These are phyloP conservation scores for Heliocidaris tuberculata DNA, from an alignment of 35 echinoderm and acorn worm species.

Conservation along the genomic window DNA sequence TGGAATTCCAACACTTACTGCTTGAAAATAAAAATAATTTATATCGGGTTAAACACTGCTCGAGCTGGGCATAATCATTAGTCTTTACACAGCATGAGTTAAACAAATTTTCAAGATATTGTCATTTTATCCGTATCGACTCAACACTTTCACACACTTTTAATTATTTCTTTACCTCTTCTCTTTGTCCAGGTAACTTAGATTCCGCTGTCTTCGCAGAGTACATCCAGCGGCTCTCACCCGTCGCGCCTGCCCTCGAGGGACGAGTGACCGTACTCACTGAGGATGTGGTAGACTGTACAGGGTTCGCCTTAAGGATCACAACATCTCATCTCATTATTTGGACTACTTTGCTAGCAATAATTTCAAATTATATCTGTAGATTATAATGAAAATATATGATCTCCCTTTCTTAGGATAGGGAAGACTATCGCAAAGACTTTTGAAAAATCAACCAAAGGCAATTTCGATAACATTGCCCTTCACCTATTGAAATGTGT, in stretches of 20 bases:
- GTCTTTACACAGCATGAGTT: too few relatives aligned
- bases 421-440: too few relatives aligned
- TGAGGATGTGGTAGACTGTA: background rate
- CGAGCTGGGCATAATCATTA: too few relatives aligned
- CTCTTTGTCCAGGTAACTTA: constrained; percentile 34
- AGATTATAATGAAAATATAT: background rate
- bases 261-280: constrained; percentile 9
- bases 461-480: too few relatives aligned
- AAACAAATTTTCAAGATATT: too few relatives aligned
- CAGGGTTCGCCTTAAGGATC: background rate
- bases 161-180: background rate
- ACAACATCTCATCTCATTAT: background rate
- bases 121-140: too few relatives aligned
- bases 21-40: too few relatives aligned
- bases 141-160: background rate
- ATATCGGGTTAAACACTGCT: too few relatives aligned
- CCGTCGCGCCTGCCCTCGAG: constrained; percentile 42
- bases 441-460: too few relatives aligned
- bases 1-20: too few relatives aligned
- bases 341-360: background rate
- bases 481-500: too few relatives aligned
- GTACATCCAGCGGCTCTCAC: constrained; percentile 44
- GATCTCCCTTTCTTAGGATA: background rate
- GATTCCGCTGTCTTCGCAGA: constrained; percentile 39
- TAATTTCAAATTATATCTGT: background rate